phyloP scores from a whole-genome alignment of 1,140 invertebrate genomes.

The Latrodectus geometricus region DNA sequence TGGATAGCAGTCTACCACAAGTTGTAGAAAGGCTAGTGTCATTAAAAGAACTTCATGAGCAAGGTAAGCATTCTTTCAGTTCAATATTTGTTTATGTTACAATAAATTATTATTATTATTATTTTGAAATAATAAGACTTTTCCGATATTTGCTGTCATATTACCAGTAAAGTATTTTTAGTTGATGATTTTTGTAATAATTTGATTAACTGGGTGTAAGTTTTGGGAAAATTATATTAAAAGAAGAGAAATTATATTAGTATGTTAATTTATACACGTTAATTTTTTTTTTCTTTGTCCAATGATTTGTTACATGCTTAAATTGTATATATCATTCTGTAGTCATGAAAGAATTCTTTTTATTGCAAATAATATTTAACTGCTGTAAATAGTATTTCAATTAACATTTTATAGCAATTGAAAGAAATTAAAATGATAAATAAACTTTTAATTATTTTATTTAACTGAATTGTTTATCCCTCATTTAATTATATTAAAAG shows the following conservation, averaged over 20 bases:
- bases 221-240: background rate
- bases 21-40: slow-evolving; percentile 86
- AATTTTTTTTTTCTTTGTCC: too few species aligned
- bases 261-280: too few species aligned
- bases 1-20: slow-evolving; percentile 81
- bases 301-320: too few species aligned
- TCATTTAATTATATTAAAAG: too few species aligned
- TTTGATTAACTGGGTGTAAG: background rate
- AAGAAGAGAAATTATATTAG: background rate
- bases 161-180: background rate
- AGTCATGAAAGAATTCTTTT: too few species aligned
- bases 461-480: too few species aligned
- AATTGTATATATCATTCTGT: too few species aligned
- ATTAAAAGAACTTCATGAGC: slow-evolving; percentile 86
- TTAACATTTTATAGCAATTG: too few species aligned
- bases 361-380: too few species aligned
- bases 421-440: too few species aligned
- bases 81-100: background rate
- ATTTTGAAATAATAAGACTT: background rate
- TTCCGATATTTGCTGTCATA: background rate
- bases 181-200: background rate
- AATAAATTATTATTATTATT: background rate
- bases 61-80: slow-evolving; percentile 75
- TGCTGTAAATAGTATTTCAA: too few species aligned
- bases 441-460: too few species aligned